Conservation (phyloP, 2,113 vertebrate species). For the Philantomba maxwellii region DNA sequence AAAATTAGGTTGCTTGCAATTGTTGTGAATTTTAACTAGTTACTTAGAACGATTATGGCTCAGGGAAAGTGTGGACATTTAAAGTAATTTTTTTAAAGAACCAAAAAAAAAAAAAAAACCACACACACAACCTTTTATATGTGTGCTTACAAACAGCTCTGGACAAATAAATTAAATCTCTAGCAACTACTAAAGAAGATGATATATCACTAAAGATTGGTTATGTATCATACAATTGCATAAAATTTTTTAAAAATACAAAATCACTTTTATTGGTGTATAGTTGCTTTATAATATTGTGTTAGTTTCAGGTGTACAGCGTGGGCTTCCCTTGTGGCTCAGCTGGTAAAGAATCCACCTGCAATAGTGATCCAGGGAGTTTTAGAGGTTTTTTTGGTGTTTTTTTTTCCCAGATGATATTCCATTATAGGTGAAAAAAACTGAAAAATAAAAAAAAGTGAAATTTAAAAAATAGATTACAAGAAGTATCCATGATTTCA, state of each 20-base stretch:
- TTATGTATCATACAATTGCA: not conserved
- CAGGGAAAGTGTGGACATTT: not conserved
- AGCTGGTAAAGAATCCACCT: not conserved
- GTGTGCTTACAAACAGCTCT: not conserved
- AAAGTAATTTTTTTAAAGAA: not conserved
- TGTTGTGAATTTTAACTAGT: not conserved
- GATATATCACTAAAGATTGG: not conserved
- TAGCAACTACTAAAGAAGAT: not conserved
- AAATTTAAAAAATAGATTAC: not conserved
- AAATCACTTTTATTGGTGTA: not conserved
- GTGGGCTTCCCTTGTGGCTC: not conserved
- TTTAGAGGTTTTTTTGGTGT: not conserved
- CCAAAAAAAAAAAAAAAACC: fast-evolving
- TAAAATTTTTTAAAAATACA: not conserved
- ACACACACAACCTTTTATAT: not conserved
- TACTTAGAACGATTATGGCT: not conserved
- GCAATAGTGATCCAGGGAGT: not conserved
- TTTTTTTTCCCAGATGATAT: not conserved
- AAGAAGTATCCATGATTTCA: not conserved
- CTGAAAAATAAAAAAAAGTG: not conserved
- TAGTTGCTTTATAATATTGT: not conserved
- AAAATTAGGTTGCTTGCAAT: not conserved
- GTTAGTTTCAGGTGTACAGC: not conserved
- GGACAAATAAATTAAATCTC: not conserved
- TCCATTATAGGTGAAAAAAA: not conserved